Conservation (phyloP, 1,140 invertebrate genomes). For the Drosophila pectinifera region DNA sequence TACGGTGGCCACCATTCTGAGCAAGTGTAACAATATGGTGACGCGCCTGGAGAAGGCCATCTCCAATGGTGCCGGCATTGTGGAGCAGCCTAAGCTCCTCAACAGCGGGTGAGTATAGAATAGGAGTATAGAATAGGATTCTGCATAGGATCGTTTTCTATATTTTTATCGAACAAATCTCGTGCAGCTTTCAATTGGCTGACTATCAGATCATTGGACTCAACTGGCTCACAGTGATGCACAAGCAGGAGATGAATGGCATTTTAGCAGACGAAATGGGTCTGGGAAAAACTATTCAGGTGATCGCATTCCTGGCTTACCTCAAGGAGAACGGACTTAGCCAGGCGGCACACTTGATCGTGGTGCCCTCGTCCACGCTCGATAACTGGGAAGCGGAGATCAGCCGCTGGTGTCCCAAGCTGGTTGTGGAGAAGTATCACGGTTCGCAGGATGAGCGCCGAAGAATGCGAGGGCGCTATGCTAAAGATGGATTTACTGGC, state of each 20-base stretch:
- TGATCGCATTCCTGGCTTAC: slow-evolving; percentile 95
- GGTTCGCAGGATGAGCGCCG: slow-evolving; percentile 94
- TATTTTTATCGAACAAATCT: neutral
- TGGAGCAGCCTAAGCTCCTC: slow-evolving; percentile 88
- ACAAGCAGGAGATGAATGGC: slow-evolving; percentile 95
- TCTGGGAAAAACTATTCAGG: slow-evolving; percentile 95
- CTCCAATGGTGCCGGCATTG: slow-evolving; percentile 89
- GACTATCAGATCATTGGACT: slow-evolving; percentile 97
- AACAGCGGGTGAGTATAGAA: slow-evolving; percentile 85
- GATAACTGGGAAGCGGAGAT: slow-evolving; percentile 96
- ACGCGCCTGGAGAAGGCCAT: slow-evolving; percentile 90
- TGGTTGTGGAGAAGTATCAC: slow-evolving; percentile 94
- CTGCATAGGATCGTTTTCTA: neutral
- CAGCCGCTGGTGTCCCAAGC: slow-evolving; percentile 91
- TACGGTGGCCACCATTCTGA: slow-evolving; percentile 90
- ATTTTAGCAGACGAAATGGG: slow-evolving; percentile 97
- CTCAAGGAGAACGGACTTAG: slow-evolving; percentile 91
- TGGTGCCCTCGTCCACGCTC: slow-evolving; percentile 96
- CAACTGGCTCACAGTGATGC: slow-evolving; percentile 96
- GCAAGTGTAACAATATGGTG: slow-evolving; percentile 90
- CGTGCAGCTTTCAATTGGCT: slow-evolving; percentile 89
- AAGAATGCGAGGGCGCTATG: slow-evolving; percentile 90
- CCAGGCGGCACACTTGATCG: slow-evolving; percentile 92
- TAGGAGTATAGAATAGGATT: neutral
- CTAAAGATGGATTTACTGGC: slow-evolving; percentile 90